Conservation (phyloP, 2,797 vertebrate genomes). For the Coluber constrictor region DNA sequence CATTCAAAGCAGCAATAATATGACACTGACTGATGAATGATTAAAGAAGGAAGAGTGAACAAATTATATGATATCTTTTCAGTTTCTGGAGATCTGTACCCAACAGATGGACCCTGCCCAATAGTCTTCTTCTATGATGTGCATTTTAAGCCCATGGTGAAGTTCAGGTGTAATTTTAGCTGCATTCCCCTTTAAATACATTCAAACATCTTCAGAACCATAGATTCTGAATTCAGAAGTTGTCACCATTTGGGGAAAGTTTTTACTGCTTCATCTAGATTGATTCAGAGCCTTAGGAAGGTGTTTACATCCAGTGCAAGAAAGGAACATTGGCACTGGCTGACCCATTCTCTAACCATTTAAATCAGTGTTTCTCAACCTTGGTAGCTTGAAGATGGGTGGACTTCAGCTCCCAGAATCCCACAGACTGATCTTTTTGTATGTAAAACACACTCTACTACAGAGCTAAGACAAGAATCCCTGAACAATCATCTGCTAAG, state of each 20-base stretch:
- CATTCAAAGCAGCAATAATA: background rate
- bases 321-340: background rate
- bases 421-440: background rate
- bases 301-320: background rate
- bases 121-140: too few species aligned
- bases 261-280: background rate
- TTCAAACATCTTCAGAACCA: background rate
- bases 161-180: too few species aligned
- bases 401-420: too few species aligned
- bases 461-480: background rate
- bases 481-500: background rate
- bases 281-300: background rate
- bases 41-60: background rate
- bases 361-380: background rate
- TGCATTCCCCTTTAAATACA: background rate
- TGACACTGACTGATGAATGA: background rate
- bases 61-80: background rate
- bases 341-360: background rate
- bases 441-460: background rate
- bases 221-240: background rate
- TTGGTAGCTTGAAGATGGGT: too few species aligned
- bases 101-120: background rate
- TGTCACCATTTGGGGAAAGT: background rate
- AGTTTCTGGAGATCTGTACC: background rate
- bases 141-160: too few species aligned